Evolutionary conservation across 1,140 invertebrate species (phyloP).

Genomic region (Rhopalosiphum padi): DNA sequence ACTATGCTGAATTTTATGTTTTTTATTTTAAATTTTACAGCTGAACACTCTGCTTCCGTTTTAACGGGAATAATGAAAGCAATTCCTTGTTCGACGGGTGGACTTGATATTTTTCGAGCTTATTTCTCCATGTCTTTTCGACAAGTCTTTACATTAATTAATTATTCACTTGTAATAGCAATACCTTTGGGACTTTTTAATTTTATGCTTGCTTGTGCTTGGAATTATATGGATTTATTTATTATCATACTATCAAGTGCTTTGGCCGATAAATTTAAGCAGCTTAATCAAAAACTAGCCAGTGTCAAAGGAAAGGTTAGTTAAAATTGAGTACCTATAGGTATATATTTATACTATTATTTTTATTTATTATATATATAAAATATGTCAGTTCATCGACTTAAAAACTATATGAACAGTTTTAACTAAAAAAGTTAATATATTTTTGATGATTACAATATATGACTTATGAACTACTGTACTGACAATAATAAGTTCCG

Average conservation of each 20-base stretch:
- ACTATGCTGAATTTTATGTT: neutral
- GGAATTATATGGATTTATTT: conserved; percentile 76
- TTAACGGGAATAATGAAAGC: conserved; percentile 63
- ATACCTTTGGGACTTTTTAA: conserved; percentile 67
- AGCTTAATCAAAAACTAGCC: conserved; percentile 65
- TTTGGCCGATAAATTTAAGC: conserved; percentile 70
- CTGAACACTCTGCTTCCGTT: conserved; percentile 64
- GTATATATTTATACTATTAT: no score
- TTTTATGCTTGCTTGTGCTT: conserved; percentile 69
- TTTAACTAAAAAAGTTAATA: no score
- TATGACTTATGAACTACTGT: no score
- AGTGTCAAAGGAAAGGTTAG: conserved; percentile 64
- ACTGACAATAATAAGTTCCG: no score
- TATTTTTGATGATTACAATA: no score
- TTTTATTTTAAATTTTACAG: conserved; percentile 59
- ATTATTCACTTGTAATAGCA: conserved; percentile 65
- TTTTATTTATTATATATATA: no score
- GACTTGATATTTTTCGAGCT: conserved; percentile 63
- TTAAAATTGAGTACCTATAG: no score
- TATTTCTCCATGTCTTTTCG: conserved; percentile 63
- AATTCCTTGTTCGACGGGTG: conserved; percentile 62
- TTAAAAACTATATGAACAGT: no score
- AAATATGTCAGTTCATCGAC: no score
- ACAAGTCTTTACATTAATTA: conserved; percentile 64
- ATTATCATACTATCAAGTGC: conserved; percentile 74